Conservation (phyloP, 1,140 invertebrate species). For the Mercenaria mercenaria region DNA sequence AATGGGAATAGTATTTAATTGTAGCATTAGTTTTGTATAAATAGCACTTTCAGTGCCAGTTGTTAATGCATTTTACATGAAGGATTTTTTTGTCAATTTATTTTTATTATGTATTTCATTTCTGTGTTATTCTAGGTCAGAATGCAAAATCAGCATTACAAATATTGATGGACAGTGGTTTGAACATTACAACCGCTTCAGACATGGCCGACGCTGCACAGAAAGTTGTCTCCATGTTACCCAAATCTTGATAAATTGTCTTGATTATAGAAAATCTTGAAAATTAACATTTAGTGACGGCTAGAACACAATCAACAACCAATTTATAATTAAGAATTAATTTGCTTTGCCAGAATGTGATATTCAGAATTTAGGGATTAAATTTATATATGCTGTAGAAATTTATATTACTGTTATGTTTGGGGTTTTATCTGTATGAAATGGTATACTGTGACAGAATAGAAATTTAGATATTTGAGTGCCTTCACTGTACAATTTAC, state of each 20-base stretch:
- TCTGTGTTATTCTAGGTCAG: slow-evolving; percentile 87
- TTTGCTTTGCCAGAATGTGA: neutral
- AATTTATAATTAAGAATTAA: neutral
- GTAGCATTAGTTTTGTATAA: too few species aligned
- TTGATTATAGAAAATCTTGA: neutral
- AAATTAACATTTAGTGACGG: neutral
- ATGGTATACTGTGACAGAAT: too few species aligned
- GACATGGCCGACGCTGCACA: slow-evolving; percentile 96
- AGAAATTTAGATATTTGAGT: too few species aligned
- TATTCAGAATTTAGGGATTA: neutral
- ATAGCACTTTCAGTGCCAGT: too few species aligned
- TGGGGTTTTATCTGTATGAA: too few species aligned
- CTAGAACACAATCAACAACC: neutral
- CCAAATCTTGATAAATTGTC: slow-evolving; percentile 34
- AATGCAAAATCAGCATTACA: slow-evolving; percentile 90
- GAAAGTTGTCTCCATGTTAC: slow-evolving; percentile 91
- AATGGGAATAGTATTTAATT: too few species aligned
- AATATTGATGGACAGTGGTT: slow-evolving; percentile 93
- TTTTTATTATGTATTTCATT: too few species aligned
- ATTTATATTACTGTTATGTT: too few species aligned
- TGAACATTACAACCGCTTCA: slow-evolving; percentile 92
- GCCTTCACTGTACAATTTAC: too few species aligned
- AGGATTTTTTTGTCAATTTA: too few species aligned
- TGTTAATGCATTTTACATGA: too few species aligned
- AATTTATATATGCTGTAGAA: too few species aligned